A percentile compares a stretch with the other conserved stretches of the same genome.
phyloP scores from a whole-genome alignment of 2,888 invertebrate species.

The Lycia hirtaria region DNA sequence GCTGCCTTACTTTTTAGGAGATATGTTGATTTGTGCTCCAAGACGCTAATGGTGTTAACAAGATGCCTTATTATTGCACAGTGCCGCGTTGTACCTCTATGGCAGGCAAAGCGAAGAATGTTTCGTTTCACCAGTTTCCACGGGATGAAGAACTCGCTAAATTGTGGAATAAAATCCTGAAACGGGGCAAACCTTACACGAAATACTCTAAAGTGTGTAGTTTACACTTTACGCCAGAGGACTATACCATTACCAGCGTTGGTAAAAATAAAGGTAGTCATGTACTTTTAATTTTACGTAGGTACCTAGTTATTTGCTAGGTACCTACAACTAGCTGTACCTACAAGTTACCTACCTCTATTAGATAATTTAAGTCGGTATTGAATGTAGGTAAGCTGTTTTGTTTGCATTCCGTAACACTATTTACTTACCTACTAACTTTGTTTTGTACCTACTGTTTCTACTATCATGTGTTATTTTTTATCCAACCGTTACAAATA shows the following conservation, averaged over 20 bases:
- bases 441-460: too few species aligned
- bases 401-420: conserved; percentile 20
- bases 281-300: conserved; percentile 42
- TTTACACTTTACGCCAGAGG: conserved; percentile 75
- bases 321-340: conserved; percentile 27
- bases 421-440: too few species aligned
- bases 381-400: conserved; percentile 7
- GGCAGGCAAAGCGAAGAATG: conserved; percentile 82
- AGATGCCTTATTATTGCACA: conserved; percentile 82
- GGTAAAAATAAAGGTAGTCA: conserved; percentile 78
- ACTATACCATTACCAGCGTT: conserved; percentile 76
- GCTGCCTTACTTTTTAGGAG: conserved; percentile 37
- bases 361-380: conserved; percentile 23
- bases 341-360: conserved; percentile 12
- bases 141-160: conserved; percentile 74
- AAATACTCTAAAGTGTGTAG: conserved; percentile 84
- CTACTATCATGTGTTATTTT: too few species aligned
- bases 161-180: conserved; percentile 77
- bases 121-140: conserved; percentile 81
- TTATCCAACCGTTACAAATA: too few species aligned
- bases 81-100: conserved; percentile 82
- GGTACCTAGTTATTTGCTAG: conserved; percentile 24
- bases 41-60: conserved; percentile 53
- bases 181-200: conserved; percentile 80
- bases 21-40: conserved; percentile 59